These are phyloP conservation scores for Coregonus ussuriensis DNA, from an alignment of 2,797 vertebrate genomes.

Conservation along the genomic window DNA sequence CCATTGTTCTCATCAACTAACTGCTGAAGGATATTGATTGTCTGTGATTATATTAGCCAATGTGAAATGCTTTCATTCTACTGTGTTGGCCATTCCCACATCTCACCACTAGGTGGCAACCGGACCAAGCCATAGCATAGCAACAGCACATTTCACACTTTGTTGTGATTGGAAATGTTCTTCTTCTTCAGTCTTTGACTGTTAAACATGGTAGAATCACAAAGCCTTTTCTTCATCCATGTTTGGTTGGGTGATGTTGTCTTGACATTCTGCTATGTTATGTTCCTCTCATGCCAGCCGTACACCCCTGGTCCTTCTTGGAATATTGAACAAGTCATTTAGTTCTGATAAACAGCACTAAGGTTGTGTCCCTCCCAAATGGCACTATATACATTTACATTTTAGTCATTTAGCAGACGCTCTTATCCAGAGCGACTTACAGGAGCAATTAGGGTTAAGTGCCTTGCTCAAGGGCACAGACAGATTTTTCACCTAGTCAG, in stretches of 20 bases:
- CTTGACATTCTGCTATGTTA: neutral
- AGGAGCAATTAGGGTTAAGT: no score
- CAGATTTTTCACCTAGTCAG: no score
- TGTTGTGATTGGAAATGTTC: neutral
- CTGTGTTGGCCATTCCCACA: conserved; percentile 18
- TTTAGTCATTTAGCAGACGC: neutral
- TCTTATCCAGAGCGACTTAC: no score
- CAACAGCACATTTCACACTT: neutral
- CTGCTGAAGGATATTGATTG: conserved; percentile 50
- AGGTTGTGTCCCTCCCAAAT: conserved; percentile 17
- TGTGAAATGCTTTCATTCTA: conserved; percentile 17
- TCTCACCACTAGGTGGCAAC: conserved; percentile 73
- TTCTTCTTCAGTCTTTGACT: neutral
- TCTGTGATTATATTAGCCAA: conserved; percentile 45
- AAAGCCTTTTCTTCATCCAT: neutral
- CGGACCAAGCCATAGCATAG: conserved; percentile 30
- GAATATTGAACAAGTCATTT: neutral
- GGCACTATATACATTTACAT: neutral
- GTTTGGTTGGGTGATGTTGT: neutral
- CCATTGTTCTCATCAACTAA: conserved; percentile 24
- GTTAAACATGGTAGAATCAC: neutral
- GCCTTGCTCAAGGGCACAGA: no score
- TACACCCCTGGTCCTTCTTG: neutral
- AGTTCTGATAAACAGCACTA: conserved; percentile 15
- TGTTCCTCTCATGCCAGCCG: neutral